Percentiles rank a stretch among this genome's conserved stretches.
phyloP scores from a whole-genome alignment of 2,797 vertebrate species.

The Rhinoraja longicauda region DNA sequence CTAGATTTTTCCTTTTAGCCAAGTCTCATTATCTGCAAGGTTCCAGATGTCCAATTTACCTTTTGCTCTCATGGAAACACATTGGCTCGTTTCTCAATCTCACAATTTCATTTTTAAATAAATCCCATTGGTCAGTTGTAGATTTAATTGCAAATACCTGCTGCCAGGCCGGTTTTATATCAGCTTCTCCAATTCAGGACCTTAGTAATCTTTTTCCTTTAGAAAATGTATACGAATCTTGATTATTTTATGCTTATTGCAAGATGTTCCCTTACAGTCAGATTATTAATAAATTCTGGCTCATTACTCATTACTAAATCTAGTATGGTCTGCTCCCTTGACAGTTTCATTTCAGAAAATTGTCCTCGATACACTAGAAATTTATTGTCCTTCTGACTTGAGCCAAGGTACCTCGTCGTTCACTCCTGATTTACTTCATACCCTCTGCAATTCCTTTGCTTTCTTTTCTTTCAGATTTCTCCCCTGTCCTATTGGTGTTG shows the following conservation, averaged over 20 bases:
- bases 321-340: neutral
- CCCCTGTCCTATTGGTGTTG: neutral
- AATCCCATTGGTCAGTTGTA: too few species aligned
- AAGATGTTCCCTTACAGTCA: neutral
- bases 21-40: too few species aligned
- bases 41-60: too few species aligned
- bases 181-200: too few species aligned
- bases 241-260: conserved; percentile 4
- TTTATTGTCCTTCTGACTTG: neutral
- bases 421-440: neutral
- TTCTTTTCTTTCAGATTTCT: neutral
- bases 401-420: neutral
- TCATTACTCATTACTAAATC: conserved; percentile 10
- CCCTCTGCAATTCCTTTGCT: neutral
- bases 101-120: too few species aligned
- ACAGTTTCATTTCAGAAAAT: neutral
- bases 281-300: conserved; percentile 19
- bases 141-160: too few species aligned
- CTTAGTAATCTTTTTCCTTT: neutral
- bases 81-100: too few species aligned
- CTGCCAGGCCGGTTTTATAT: too few species aligned
- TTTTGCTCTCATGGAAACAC: too few species aligned
- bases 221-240: neutral
- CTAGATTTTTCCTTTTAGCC: too few species aligned
- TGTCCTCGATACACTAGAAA: conserved; percentile 1